A percentile compares a stretch with the other conserved stretches of the same genome.
Evolutionary conservation across 2,888 invertebrate species (phyloP).

Genomic region (Carpatolechia fugitivella): DNA sequence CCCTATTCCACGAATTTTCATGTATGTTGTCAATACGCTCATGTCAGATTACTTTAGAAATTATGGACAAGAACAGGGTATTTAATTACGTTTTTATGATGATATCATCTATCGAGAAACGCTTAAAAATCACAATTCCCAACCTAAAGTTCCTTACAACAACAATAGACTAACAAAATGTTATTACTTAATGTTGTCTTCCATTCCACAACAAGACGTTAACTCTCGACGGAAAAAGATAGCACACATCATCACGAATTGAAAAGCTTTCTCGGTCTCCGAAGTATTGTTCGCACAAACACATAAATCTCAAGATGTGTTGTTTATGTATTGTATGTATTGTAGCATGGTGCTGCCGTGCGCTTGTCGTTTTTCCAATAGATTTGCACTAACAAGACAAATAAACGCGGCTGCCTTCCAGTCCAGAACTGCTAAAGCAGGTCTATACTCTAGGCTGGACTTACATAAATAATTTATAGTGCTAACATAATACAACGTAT

Average conservation of each 20-base stretch:
- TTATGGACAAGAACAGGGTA: no score
- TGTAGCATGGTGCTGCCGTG: slow-evolving; percentile 16
- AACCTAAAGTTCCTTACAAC: no score
- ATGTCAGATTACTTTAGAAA: no score
- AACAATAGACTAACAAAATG: no score
- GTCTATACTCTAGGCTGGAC: not conserved
- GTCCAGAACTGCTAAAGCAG: not conserved
- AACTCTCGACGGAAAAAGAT: not conserved
- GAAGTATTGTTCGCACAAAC: slow-evolving; percentile 11
- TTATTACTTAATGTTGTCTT: no score
- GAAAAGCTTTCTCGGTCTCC: slow-evolving; percentile 2
- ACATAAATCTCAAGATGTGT: slow-evolving; percentile 16
- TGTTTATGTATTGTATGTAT: slow-evolving; percentile 24
- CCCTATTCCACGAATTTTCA: no score
- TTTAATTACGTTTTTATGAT: no score
- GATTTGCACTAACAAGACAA: slow-evolving; percentile 64
- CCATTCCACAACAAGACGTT: no score
- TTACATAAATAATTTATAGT: not conserved
- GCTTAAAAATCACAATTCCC: no score
- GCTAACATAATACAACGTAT: no score
- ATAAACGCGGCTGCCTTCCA: slow-evolving; percentile 44
- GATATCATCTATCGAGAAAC: no score
- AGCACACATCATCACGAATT: not conserved
- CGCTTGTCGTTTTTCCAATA: slow-evolving; percentile 58
- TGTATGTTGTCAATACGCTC: no score